Base-by-base conservation (phyloP, 2,113 vertebrate species). In the Motacilla tschutschensis region DNA sequence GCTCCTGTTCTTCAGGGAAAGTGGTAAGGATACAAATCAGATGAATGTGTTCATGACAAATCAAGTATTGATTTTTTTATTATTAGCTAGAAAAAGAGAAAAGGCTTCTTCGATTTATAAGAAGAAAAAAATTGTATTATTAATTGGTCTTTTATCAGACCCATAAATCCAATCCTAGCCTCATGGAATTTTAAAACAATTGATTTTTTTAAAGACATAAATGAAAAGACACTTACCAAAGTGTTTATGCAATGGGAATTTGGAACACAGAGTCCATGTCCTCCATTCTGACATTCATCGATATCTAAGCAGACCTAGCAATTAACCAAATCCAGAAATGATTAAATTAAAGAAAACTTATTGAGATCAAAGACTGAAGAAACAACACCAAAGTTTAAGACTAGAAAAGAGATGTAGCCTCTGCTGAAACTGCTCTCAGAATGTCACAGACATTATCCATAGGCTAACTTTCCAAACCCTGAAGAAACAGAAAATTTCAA, bases 231-330 rank as follows among this genome's bases (percentile, higher is more conserved):
- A 14, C 97, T 98, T 96, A 99, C 99, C 95, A 98, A 77, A 31
- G 98, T 98, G 94, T 99, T 99, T 91, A 98, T 92, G 90, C 99
- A 99, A 83, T 98, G 80, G 12, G 99, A 99, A 96, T 99, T 98
- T 25, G 96, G 89, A 75, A 98, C 97, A 14, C 99, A 99, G 4
- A 98, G 97, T 92, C 98, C 98, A n/a, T 97, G 97, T 67, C 97
- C 95, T 57, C 92, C 94, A 28, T 88, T 95, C 73, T 93, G 96
- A 94, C 99, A 99, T 95, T 99, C 99, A 72, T 99, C 98, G 58
- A 98, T 95, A 76, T 99, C 99, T 48, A 94, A 75, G 89, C 97
- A 98, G 73, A 96, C 59, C 97, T 98, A 90, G 65, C 17, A 72
- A 33, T 55, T 84, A 87, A 89, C 66, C 38, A 85, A 76, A 93